These are phyloP conservation scores for Drosophila oshimai DNA, from an alignment of 1,140 invertebrate species.

Conservation along the genomic window DNA sequence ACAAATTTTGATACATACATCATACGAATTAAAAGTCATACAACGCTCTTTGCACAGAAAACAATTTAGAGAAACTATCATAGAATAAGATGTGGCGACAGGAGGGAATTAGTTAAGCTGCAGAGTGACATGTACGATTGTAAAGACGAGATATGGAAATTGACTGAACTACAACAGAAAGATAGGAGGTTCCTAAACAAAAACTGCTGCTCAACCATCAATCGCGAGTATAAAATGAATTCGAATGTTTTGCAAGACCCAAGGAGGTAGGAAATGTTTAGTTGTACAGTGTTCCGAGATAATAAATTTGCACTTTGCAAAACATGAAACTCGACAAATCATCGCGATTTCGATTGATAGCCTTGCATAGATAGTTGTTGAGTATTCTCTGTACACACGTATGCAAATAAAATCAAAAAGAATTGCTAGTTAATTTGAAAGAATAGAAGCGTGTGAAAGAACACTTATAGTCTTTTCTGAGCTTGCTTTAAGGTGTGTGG, in stretches of 20 bases:
- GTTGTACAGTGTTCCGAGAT: background rate
- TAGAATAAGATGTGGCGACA: conserved; percentile 26
- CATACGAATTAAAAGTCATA: background rate
- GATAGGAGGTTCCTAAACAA: conserved; percentile 18
- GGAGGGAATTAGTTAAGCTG: conserved; percentile 31
- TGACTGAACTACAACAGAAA: conserved; percentile 35
- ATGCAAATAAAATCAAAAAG: conserved; percentile 26
- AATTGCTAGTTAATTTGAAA: conserved; percentile 14
- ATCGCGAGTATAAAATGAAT: conserved; percentile 1
- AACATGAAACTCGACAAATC: background rate
- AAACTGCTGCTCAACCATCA: conserved; percentile 5
- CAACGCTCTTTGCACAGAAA: conserved; percentile 6
- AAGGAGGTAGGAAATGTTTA: background rate
- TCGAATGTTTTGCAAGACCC: background rate
- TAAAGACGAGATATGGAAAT: conserved; percentile 27
- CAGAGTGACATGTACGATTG: conserved; percentile 31
- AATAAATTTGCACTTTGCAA: background rate
- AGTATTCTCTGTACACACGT: conserved; percentile 4
- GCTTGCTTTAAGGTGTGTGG: conserved; percentile 34
- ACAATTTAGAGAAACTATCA: conserved; percentile 23
- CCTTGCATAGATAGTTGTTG: background rate
- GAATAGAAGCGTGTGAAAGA: conserved; percentile 34
- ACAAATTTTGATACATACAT: conserved; percentile 8
- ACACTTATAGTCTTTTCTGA: conserved; percentile 40
- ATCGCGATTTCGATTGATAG: conserved; percentile 3